Conservation (phyloP, 2,113 vertebrate genomes). For the Psammodynastes pulverulentus region DNA sequence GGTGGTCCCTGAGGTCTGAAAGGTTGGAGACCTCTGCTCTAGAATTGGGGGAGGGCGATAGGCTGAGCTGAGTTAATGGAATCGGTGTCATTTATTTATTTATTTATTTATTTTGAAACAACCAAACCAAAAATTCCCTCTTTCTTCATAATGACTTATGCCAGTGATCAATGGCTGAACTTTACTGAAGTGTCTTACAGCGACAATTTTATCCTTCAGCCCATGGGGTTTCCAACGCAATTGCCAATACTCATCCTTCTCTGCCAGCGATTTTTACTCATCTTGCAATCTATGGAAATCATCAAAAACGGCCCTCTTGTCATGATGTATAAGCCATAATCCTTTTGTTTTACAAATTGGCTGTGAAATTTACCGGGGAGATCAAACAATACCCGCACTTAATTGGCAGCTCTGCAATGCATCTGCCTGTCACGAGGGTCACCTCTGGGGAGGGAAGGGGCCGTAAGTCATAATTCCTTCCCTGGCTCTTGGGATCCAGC, state of each 20-base stretch:
- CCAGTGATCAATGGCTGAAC: conserved; percentile 17
- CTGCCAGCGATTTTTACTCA: neutral
- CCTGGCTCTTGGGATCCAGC: neutral
- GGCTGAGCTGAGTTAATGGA: neutral
- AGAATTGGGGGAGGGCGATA: neutral
- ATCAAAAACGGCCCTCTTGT: conserved; percentile 28
- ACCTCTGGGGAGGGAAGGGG: neutral
- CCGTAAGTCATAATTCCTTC: conserved; percentile 8
- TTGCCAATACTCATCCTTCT: conserved; percentile 4
- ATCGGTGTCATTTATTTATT: neutral
- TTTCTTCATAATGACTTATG: conserved; percentile 2
- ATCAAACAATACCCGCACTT: neutral
- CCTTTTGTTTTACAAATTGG: conserved; percentile 1
- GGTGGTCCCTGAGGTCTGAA: too few relatives aligned
- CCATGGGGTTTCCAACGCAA: neutral
- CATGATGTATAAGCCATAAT: conserved; percentile 5
- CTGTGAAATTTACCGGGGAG: conserved; percentile 8
- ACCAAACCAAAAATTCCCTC: neutral
- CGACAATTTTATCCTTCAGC: conserved; percentile 22
- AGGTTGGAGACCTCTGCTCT: too few relatives aligned
- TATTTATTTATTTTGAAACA: neutral
- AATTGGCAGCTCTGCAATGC: neutral
- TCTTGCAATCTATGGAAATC: conserved; percentile 25
- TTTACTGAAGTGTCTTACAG: conserved; percentile 19
- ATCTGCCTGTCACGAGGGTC: neutral